Evolutionary conservation across 2,113 vertebrate genomes (phyloP), one percentile per base, ranked within the genome.

Genomic region (Rhegmatorhina hoffmannsi): DNA sequence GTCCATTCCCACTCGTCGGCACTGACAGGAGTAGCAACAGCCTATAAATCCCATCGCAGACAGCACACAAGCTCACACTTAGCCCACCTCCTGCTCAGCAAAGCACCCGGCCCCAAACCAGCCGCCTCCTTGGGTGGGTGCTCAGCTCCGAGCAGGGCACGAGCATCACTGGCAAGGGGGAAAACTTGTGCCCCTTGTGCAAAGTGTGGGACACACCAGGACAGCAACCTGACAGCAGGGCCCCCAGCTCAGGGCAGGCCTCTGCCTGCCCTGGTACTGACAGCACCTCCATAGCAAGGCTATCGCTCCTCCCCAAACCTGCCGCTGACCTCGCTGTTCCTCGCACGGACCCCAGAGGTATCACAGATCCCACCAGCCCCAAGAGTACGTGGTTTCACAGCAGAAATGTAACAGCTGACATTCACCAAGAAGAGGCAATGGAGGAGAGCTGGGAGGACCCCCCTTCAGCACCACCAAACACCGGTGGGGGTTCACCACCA

Each of bases 341-440:
- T 84, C 0, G 5, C 43, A 21, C 0, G 1, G 83, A 36, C 47
- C 4, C 34, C 29, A 43, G 36, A 9, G 18, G 68, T 0, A 24
- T 47, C 53, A 74, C 9, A 2, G 94, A 84, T 68, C 73, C 84
- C 69, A 60, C 29, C 75, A 50, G 40, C 75, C 84, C 96, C 94
- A 47, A 58, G 94, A 95, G 80, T 17, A 88, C 77, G 17, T 12
- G 89, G 92, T 83, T 96, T 36, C 95, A 92, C 97, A 97, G 96
- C 95, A 97, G 92, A 94, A 98, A 96, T 82, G 95, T 58, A 78
- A 90, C 96, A 96, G 94, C 97, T 76, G 36, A 87, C 89, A 78
- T 87, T 94, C 95, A 91, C 83, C 87, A 82, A 93, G 94, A 90
- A 85, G 69, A 95, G 92, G 93, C 43, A 10, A 68, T 36, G 85